phyloP scores from a whole-genome alignment of 1,140 invertebrate genomes.

The Drosophila lowei region DNA sequence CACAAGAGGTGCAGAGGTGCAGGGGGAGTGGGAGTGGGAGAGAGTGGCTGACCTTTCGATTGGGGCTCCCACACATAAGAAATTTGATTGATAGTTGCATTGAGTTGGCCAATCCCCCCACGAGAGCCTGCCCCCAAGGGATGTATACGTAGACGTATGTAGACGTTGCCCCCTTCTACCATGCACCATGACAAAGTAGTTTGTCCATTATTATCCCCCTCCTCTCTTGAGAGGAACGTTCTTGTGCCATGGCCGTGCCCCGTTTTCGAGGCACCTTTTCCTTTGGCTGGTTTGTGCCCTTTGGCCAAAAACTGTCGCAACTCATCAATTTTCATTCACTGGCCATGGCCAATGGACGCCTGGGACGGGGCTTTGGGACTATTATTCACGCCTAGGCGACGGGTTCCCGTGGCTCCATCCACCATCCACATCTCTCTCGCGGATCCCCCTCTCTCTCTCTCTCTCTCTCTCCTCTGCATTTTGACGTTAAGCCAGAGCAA shows the following conservation, averaged over 20 bases:
- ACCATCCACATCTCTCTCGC: constrained; percentile 3
- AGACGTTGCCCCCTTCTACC: too few relatives aligned
- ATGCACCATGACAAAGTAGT: constrained; percentile 65
- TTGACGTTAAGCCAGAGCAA: constrained; percentile 79
- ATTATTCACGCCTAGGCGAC: constrained; percentile 73
- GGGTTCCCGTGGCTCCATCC: constrained; percentile 20
- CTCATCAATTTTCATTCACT: constrained; percentile 81
- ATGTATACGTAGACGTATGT: too few relatives aligned
- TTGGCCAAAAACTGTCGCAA: constrained; percentile 82
- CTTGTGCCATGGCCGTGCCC: background rate
- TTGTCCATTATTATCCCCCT: constrained; percentile 31
- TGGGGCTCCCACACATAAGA: constrained; percentile 41
- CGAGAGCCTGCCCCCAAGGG: constrained; percentile 6
- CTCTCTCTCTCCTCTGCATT: constrained; percentile 19
- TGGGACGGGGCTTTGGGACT: constrained; percentile 32
- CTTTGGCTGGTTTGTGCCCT: constrained; percentile 61
- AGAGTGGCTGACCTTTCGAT: constrained; percentile 25
- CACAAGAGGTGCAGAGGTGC: background rate
- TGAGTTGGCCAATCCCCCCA: constrained; percentile 60
- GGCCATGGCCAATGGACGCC: constrained; percentile 33
- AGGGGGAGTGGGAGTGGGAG: too few relatives aligned
- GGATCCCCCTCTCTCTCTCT: background rate
- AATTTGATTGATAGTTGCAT: constrained; percentile 75
- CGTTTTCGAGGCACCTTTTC: constrained; percentile 3
- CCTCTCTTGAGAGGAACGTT: background rate